Base-by-base conservation (phyloP, 1,140 invertebrate species). In the Epicauta chinensis region DNA sequence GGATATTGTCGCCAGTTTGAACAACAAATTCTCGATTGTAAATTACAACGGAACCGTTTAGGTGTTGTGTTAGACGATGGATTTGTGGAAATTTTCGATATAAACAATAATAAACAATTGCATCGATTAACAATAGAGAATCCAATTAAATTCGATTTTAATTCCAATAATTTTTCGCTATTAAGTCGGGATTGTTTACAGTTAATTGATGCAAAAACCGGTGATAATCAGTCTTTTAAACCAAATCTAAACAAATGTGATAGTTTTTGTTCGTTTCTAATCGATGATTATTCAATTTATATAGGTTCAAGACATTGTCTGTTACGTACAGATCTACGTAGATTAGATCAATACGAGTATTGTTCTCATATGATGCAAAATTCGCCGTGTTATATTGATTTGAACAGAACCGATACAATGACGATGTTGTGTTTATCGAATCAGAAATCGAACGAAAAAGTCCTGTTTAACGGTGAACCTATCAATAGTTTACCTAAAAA, bases 301-400 rank as follows among this genome's bases (percentile, higher is more conserved):
- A 4, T 47, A 17, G 17, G 16, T 1, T n/a, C 45, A 38, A 47
- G 45, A 38, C 45, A 47, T 38, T 35, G 14, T 38, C 30, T 47
- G 17, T 13, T 47, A 1, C 16, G 34, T 11, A 38, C 34, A 29
- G 45, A 47, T 47, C 1, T 37, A 7, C 36, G 45, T 16, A 38
- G 30, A 23, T 38, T 47, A 1, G 38, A 37, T 10, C 23, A 29
- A 29, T 34, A 37, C 7, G 45, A 47, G 13, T 47, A 38, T 47
- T 47, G 45, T 29, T 17, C 45, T 11, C 45, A 47, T 13, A 38
- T 47, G 34, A 37, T 47, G 45, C 16, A 17, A 38, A 11, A 16
- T 17, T 31, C 12, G 7, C 45, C 45, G 17, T 47, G 45, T 38
- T 47, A 47, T 15, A 47, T 47, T 7, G 45, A 46, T 35, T 16